These are phyloP conservation scores for Pseudochirops cupreus DNA, from an alignment of 2,797 vertebrate genomes.

Conservation along the genomic window DNA sequence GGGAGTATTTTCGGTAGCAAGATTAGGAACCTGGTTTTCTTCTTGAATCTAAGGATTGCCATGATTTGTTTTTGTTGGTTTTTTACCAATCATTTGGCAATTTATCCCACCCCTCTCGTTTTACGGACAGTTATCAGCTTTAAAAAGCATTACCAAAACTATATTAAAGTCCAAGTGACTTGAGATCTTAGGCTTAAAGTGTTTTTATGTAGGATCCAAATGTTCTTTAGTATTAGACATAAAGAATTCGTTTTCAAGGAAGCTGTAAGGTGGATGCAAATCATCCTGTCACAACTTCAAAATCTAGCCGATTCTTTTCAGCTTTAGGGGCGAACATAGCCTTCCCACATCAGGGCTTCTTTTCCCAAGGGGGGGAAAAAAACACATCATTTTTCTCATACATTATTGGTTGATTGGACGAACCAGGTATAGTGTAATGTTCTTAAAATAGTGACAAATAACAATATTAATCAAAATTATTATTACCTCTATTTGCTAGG, in stretches of 20 bases:
- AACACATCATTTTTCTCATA: not conserved
- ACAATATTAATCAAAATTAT: constrained; percentile 32
- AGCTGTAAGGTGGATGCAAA: not conserved
- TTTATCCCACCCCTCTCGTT: not conserved
- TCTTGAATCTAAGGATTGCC: not conserved
- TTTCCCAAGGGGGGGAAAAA: constrained; percentile 14
- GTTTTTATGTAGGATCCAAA: not conserved
- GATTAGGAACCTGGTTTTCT: not conserved
- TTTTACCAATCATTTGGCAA: not conserved
- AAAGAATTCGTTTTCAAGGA: not conserved
- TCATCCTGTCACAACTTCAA: not conserved
- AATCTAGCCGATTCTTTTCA: constrained; percentile 58
- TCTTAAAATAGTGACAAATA: constrained; percentile 57
- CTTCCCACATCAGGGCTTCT: constrained; percentile 48
- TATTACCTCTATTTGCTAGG: constrained; percentile 28
- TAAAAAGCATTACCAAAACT: not conserved
- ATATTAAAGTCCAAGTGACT: not conserved
- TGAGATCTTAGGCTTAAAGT: not conserved
- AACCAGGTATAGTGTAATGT: constrained; percentile 39
- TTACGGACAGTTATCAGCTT: not conserved
- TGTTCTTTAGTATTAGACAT: not conserved
- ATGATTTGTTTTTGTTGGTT: not conserved
- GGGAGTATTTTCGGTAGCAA: not conserved
- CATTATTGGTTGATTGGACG: constrained; percentile 30
- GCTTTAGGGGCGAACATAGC: constrained; percentile 58